phyloP scores from a whole-genome alignment of 2,888 invertebrate genomes.

The Pristionchus mayeri region DNA sequence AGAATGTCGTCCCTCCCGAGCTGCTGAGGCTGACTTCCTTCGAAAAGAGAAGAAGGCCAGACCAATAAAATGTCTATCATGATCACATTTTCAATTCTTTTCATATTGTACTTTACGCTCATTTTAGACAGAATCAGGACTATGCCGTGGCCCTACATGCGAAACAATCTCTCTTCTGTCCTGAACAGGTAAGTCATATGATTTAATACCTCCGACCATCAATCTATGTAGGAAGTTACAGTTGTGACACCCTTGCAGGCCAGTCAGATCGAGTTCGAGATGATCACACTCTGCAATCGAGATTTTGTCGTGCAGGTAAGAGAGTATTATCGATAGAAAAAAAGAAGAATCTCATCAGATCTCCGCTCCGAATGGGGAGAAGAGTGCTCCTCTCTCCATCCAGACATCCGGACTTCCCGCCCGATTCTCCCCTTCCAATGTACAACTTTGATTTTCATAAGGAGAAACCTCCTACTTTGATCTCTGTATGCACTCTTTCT shows the following conservation, averaged over 20 bases:
- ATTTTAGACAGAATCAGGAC: conserved; percentile 34
- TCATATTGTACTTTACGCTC: too few species aligned
- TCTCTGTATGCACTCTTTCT: too few species aligned
- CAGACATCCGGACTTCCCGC: not conserved
- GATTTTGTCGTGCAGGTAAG: conserved; percentile 43
- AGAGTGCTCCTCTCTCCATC: conserved; percentile 13
- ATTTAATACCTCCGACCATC: too few species aligned
- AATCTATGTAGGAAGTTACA: too few species aligned
- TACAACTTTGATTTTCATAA: not conserved
- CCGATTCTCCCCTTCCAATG: conserved; percentile 42
- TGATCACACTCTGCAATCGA: not conserved
- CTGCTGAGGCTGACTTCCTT: conserved; percentile 11
- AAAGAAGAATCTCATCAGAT: conserved; percentile 43
- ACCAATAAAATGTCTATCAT: not conserved
- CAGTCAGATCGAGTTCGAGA: conserved; percentile 46
- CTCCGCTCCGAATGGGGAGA: conserved; percentile 41
- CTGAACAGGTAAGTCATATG: conserved; percentile 3
- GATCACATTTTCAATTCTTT: not conserved
- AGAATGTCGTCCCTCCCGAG: not conserved
- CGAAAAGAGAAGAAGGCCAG: conserved; percentile 35
- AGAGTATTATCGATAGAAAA: not conserved
- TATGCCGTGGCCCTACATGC: conserved; percentile 44
- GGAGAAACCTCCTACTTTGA: too few species aligned
- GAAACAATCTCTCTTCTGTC: conserved; percentile 45
- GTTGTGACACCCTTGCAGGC: conserved; percentile 8